Percentiles rank a stretch among this genome's conserved stretches.
These are phyloP conservation scores for Rousettus leschenaultii DNA, from an alignment of 2,113 vertebrate genomes.

Conservation along the genomic window DNA sequence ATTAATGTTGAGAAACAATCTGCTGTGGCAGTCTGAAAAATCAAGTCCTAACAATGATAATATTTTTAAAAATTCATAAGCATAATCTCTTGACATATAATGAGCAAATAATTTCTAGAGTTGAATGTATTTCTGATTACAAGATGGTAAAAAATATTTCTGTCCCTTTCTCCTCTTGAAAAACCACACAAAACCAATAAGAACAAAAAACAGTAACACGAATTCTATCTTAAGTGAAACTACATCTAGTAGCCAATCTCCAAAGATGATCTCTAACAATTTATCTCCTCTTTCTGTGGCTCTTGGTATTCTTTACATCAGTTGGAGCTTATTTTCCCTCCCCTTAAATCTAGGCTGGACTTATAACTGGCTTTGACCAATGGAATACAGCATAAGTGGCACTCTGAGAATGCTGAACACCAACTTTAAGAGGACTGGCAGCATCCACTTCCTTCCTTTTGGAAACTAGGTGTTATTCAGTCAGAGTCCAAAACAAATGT, in stretches of 20 bases:
- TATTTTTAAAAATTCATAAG: background rate
- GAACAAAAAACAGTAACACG: background rate
- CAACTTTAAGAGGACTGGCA: background rate
- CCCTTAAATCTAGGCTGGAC: background rate
- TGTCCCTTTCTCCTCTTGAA: background rate
- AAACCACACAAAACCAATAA: background rate
- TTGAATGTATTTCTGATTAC: conserved; percentile 37
- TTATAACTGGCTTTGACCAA: background rate
- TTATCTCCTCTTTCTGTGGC: background rate
- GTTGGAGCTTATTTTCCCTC: background rate
- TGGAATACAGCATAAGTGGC: background rate
- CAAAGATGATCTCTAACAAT: background rate
- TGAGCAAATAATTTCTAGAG: conserved; percentile 15
- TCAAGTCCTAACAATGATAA: conserved; percentile 13
- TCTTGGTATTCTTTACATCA: background rate
- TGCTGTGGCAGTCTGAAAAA: background rate
- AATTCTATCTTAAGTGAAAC: background rate
- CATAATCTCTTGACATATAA: conserved; percentile 26
- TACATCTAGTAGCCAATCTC: background rate
- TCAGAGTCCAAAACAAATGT: background rate
- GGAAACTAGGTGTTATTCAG: background rate
- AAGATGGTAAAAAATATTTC: background rate
- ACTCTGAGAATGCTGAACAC: background rate
- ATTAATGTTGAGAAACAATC: conserved; percentile 10
- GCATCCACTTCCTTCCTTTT: background rate